These are phyloP conservation scores for Toxostoma redivivum DNA, from an alignment of 2,113 vertebrate species.

Conservation along the genomic window DNA sequence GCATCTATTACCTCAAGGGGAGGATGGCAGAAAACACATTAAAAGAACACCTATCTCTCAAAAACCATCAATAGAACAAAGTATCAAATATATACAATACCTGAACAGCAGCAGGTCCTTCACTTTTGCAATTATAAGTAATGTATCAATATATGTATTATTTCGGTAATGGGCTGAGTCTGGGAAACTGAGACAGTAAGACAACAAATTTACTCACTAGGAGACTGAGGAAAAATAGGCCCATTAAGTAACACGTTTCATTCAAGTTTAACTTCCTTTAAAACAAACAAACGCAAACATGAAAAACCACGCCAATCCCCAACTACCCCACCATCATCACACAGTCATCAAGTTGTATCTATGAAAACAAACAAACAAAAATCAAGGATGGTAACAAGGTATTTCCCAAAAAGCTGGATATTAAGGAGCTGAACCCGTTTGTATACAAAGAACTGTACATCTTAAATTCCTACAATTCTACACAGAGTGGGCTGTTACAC, in stretches of 20 bases:
- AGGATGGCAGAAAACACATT: fast-evolving
- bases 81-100: neutral
- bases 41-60: neutral
- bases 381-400: neutral
- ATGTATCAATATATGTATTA: neutral
- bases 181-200: neutral
- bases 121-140: neutral
- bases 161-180: neutral
- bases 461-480: neutral
- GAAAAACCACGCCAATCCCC: neutral
- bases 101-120: neutral
- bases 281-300: neutral
- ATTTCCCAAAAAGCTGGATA: neutral
- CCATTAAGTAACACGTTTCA: neutral
- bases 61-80: neutral
- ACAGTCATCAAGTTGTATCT: neutral
- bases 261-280: neutral
- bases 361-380: neutral
- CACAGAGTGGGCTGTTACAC: neutral
- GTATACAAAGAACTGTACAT: neutral
- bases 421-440: neutral
- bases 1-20: neutral
- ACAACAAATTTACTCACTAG: neutral
- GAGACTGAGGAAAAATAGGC: neutral
- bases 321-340: neutral